Evolutionary conservation across 2,113 vertebrate genomes (phyloP).

Genomic region (Protobothrops mucrosquamatus): DNA sequence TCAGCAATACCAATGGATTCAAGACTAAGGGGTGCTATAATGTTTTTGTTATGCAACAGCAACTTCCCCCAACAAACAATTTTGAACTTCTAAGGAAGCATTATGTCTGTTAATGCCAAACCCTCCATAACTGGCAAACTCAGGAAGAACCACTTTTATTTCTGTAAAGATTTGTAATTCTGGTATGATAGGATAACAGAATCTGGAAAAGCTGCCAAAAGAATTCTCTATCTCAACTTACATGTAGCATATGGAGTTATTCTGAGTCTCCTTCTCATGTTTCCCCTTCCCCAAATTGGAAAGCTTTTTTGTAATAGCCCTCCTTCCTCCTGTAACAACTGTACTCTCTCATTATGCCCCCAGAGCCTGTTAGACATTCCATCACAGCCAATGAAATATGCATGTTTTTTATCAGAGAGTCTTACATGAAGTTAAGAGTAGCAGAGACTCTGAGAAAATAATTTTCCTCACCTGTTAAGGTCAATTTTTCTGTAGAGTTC

Average conservation of each 20-base stretch:
- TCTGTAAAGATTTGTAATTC: background rate
- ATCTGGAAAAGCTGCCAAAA: background rate
- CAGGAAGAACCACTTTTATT: background rate
- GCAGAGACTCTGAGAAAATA: accelerated
- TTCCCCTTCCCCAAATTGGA: no score
- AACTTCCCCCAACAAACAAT: background rate
- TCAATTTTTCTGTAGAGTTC: conserved; percentile 62
- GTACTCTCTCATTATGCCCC: no score
- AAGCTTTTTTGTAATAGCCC: no score
- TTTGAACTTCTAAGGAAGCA: background rate
- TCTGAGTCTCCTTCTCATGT: no score
- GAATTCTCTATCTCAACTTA: background rate
- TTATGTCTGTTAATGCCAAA: background rate
- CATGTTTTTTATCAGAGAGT: background rate
- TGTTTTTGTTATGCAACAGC: background rate
- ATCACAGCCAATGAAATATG: background rate
- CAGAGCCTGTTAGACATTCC: background rate
- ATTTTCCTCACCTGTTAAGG: conserved; percentile 65
- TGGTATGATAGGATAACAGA: background rate
- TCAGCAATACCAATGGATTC: background rate
- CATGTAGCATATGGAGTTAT: no score
- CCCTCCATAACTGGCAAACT: background rate
- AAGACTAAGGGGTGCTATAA: background rate
- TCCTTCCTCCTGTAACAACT: no score
- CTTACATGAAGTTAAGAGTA: background rate